Base-by-base conservation (phyloP, 2,797 vertebrate genomes). In the Pangasius sanitwongsei region DNA sequence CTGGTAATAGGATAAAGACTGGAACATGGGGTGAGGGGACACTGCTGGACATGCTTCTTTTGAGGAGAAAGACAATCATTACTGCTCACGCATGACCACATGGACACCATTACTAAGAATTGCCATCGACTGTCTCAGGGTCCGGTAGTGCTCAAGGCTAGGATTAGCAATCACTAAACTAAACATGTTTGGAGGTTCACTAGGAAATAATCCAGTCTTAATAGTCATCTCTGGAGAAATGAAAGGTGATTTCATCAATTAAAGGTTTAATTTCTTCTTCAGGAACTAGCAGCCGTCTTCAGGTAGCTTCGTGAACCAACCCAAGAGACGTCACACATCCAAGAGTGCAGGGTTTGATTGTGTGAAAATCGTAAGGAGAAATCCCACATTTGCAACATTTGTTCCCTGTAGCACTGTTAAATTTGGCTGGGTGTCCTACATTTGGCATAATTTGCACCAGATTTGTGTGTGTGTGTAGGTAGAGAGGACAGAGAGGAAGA, bases 1-100 rank as follows among this genome's bases (percentile, higher is more conserved):
- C 83, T 41, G 80, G 63, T 89, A 89, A 90, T 91, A 65, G 34
- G 72, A 89, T 80, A 89, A 74, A 63, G n/a, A 41, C 78, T 6
- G 50, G 53, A 89, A 16, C 65, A 78, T 67, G 28, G 61, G 23
- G 82, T 48, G 44, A 20, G 69, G 53, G 69, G 87, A 81, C 12
- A 23, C 11, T 67, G 31, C 6, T 82, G 15, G 31, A 69, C 50
- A 83, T 12, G n/a, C 55, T 74, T 87, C 55, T 84, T 87, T 84
- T 87, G n/a, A 78, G 18, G 31, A 80, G 85, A 20, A 78, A 28
- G 80, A 59, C 82, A 34, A 88, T 16, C 41, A 80, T 85, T 59
- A 37, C 61, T 37, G 20, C 23, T 44, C 37, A 70, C 65, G 65
- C 11, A 70, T 53, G n/a, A 67, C 28, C 61, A 67, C 41, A 50